Percentiles rank a stretch among this genome's conserved stretches.
Conservation (phyloP, 1,140 invertebrate genomes). For the Atta colombica region DNA sequence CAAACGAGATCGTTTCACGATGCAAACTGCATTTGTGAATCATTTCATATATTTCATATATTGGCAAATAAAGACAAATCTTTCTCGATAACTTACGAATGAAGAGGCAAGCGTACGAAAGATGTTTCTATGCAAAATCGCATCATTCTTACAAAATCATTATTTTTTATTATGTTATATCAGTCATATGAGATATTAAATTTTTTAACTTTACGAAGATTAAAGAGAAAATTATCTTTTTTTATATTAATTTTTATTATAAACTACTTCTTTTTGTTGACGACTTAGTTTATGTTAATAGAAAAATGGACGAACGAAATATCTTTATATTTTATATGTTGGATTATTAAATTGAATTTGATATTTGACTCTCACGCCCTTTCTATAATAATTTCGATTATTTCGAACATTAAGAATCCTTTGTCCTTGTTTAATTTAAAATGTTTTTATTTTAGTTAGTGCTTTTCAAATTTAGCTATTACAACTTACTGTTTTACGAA, state of each 20-base stretch:
- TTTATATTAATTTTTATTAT: neutral
- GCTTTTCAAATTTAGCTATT: neutral
- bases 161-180: neutral
- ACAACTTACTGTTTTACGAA: neutral
- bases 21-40: constrained; percentile 25
- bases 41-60: neutral
- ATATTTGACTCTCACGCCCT: too few relatives aligned
- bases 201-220: neutral
- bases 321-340: neutral
- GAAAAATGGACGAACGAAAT: neutral
- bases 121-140: neutral
- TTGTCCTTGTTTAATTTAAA: too few relatives aligned
- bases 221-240: constrained; percentile 1
- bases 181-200: neutral
- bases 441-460: neutral
- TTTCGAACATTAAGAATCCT: too few relatives aligned
- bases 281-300: neutral
- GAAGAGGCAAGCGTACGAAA: neutral
- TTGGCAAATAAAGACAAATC: constrained; percentile 27
- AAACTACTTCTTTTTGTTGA: neutral
- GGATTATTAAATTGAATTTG: too few relatives aligned
- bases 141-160: neutral
- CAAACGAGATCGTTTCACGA: constrained; percentile 4
- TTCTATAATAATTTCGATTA: too few relatives aligned
- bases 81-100: neutral